Evolutionary conservation across 2,113 vertebrate genomes (phyloP), one percentile per base, ranked within the genome.

Genomic region (Sceloporus undulatus): DNA sequence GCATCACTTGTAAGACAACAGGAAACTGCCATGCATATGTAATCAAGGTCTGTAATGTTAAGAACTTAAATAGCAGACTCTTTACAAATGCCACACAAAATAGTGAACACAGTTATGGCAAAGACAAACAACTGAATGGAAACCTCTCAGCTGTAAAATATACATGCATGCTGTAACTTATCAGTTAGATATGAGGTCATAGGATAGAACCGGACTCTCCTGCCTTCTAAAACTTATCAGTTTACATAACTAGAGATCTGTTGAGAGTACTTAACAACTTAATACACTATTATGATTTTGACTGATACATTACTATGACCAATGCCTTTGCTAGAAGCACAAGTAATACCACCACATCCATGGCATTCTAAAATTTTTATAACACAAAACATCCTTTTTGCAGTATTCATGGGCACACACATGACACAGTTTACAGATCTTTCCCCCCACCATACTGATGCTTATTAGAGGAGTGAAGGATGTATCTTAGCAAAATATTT

Each of bases 151-250:
- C 42, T 80, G 68, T 16, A 88, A 85, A 87, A 68, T 78, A 85
- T 1, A 40, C 40, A 27, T 56, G 25, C 13, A 7, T 11, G 56
- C 70, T 82, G 73, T 19, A 48, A 48, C 4, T 71, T 82, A 25
- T 65, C 59, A 90, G 59, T 65, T 87, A 83, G 91, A 90, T 23
- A 7, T 40, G 82, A 86, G 56, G 90, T 87, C 40, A 85, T 73
- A 59, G 68, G 38, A 56, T 42, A 73, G 66, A 38, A 42, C 52
- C 16, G 42, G 7, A 23, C 38, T 62, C 62, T 74, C 34, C 54
- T 87, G 34, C 52, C 34, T 87, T 73, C 7, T 11, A 21, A 70
- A 19, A 52, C 7, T 27, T 40, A 83, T 9, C 59, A 70, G 91
- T 40, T 70, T 82, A 59, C 48, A 18, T 66, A 9, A 80, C 76